phyloP scores from a whole-genome alignment of 2,888 invertebrate genomes.

The Crocallis elinguaria region DNA sequence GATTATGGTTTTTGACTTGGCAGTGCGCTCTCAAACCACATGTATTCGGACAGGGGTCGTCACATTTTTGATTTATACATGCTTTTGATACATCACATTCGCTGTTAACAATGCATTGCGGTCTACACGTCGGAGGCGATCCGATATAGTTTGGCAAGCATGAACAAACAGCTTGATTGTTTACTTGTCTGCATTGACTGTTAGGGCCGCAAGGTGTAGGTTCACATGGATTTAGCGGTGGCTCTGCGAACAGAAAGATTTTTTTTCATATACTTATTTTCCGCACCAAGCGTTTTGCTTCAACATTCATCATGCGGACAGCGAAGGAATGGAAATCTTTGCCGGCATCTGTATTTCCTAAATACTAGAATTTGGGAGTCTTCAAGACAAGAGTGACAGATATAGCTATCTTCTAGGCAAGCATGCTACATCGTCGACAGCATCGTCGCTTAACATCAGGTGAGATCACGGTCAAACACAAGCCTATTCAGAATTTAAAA shows the following conservation, averaged over 20 bases:
- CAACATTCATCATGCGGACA: too few species aligned
- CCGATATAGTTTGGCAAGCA: slow-evolving; percentile 92
- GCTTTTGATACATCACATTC: slow-evolving; percentile 93
- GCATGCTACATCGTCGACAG: too few species aligned
- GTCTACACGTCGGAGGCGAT: slow-evolving; percentile 91
- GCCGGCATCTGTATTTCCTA: too few species aligned
- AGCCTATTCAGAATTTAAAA: too few species aligned
- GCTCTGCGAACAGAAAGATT: slow-evolving; percentile 57
- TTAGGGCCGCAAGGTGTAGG: slow-evolving; percentile 95
- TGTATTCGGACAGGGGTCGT: slow-evolving; percentile 94
- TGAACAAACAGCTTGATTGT: slow-evolving; percentile 93
- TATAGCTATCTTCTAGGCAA: too few species aligned
- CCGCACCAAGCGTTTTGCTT: neutral
- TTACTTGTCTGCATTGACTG: slow-evolving; percentile 92
- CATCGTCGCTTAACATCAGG: too few species aligned
- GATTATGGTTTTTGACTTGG: slow-evolving; percentile 92
- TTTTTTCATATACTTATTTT: neutral
- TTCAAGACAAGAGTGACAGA: too few species aligned
- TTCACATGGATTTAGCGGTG: slow-evolving; percentile 89
- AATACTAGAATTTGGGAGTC: too few species aligned
- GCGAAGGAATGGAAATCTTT: too few species aligned
- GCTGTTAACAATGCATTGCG: slow-evolving; percentile 94
- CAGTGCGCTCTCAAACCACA: slow-evolving; percentile 95
- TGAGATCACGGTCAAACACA: too few species aligned
- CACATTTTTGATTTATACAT: slow-evolving; percentile 93